A percentile compares a stretch with the other conserved stretches of the same genome.
Evolutionary conservation across 2,113 vertebrate genomes (phyloP).

Genomic region (Gobius niger): DNA sequence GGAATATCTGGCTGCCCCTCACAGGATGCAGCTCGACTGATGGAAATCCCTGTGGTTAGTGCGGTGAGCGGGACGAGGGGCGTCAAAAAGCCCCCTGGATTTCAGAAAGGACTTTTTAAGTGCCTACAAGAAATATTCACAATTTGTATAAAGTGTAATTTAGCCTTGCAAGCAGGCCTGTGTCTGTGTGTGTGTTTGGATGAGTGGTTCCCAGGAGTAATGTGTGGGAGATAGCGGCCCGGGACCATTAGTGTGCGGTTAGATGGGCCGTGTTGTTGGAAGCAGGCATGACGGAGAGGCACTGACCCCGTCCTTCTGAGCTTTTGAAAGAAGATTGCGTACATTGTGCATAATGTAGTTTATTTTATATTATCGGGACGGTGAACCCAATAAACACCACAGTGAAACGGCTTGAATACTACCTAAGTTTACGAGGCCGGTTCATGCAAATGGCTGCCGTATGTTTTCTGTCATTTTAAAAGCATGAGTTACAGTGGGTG

Average conservation of each 20-base stretch:
- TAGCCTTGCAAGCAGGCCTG: slow-evolving; percentile 40
- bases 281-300: slow-evolving; percentile 46
- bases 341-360: not conserved
- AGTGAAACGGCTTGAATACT: not conserved
- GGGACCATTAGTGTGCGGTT: slow-evolving; percentile 59
- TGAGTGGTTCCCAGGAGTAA: slow-evolving; percentile 37
- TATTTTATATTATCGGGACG: too few relatives aligned
- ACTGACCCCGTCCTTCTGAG: not conserved
- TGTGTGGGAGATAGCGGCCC: slow-evolving; percentile 52
- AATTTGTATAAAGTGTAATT: slow-evolving; percentile 66
- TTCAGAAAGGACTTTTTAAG: slow-evolving; percentile 68
- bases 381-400: too few relatives aligned
- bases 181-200: not conserved
- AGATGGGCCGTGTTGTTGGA: slow-evolving; percentile 60
- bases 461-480: not conserved
- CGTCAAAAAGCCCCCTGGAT: slow-evolving; percentile 63
- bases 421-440: not conserved
- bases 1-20: slow-evolving; percentile 70
- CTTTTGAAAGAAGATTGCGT: slow-evolving; percentile 5
- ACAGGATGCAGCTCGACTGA: slow-evolving; percentile 71
- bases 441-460: not conserved
- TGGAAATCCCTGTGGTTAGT: slow-evolving; percentile 76
- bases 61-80: slow-evolving; percentile 65
- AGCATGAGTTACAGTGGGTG: slow-evolving; percentile 13
- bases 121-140: slow-evolving; percentile 68